Base-by-base conservation (phyloP, 2,113 vertebrate species). In the Motacilla alba region DNA sequence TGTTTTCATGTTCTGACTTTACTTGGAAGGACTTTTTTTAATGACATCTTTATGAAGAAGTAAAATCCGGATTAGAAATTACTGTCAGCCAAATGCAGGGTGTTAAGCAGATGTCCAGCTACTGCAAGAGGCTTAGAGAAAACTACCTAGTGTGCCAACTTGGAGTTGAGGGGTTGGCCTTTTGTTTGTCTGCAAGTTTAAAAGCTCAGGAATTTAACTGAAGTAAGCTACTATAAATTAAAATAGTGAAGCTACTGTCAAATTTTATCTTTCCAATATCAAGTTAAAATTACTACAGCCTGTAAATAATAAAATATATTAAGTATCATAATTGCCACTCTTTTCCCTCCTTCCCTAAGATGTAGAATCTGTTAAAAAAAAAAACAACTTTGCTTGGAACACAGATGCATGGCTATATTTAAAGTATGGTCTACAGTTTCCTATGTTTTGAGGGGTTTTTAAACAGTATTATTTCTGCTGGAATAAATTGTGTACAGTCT, bases 41-140 rank as follows among this genome's bases (percentile, higher is more conserved):
- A 70, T 69, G 10, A 70, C 77, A 43, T 90, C 43, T 83, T 83
- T n/a, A 47, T 28, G 41, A 41, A 90, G 66, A 64, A 76, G 13
- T 53, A 60, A 93, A 94, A 94, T 79, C 37, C 11, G 28, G 37
- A 75, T 82, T 87, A 91, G 47, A 85, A 86, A 59, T 80, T 55
- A 80, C 59, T 20, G 41, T 80, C 35, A 66, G 63, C 53, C 69
- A 66, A 73, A 86, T 44, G 21, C 63, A n/a, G 23, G 39, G 59
- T 63, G 41, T 83, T 83, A 70, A 92, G 21, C 75, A 90, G 75
- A 85, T 83, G 72, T 50, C 41, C 63, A 58, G 70, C 72, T 90
- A 50, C 76, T 92, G 39, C 19, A 22, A 85, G 59, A 88, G 89
- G 50, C 79, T 93, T 90, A 73, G 46, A 78, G 43, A 78, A 74